Base-by-base conservation (phyloP, 2,113 vertebrate species). In the Actenoides lindsayi region DNA sequence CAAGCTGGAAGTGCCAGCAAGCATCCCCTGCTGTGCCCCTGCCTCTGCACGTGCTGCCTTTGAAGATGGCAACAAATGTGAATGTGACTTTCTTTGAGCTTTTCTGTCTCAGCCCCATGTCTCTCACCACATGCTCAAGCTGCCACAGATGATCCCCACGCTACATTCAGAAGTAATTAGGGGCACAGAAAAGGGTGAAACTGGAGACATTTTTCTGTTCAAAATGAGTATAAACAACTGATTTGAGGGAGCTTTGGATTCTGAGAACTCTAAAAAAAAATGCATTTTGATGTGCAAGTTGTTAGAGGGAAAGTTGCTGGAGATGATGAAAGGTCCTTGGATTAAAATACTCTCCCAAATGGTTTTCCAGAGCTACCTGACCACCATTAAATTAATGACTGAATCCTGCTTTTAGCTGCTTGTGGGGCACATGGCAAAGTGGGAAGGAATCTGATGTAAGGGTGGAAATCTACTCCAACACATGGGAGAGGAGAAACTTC, bases 11-110 rank as follows among this genome's bases (percentile, higher is more conserved):
- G 16, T 3, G 11, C 30, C 19, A 17, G 33, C 7, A 39, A 65
- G n/a, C 2, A 0, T 12, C 6, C 27, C 11, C 7, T 5, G 23
- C 35, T 2, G 0, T 1, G 1, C 7, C 41, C 27, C 51, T 14
- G 3, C 19, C 24, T 75, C 46, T 37, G 33, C n/a, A 7, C 46
- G 51, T 11, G 9, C 13, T 4, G 7, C 46, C n/a, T 71, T 71
- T 71, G 48, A 30, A 39, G 48, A 53, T 30, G 48, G n/a, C n/a
- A 37, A 70, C n/a, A 37, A 37, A 70, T 5, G 13, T 37, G 48
- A 51, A 37, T 37, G 48, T 4, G 24, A 51, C 25, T 39, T 53
- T 28, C n/a, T 71, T 51, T 71, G 44, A 69, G 24, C 16, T 69
- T 46, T 67, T 46, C 42, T 46, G 35, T 70, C 48, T 53, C 21